A percentile compares a stretch with the other conserved stretches of the same genome.
Conservation (phyloP, 1,140 invertebrate species). For the Papilio polyxenes region DNA sequence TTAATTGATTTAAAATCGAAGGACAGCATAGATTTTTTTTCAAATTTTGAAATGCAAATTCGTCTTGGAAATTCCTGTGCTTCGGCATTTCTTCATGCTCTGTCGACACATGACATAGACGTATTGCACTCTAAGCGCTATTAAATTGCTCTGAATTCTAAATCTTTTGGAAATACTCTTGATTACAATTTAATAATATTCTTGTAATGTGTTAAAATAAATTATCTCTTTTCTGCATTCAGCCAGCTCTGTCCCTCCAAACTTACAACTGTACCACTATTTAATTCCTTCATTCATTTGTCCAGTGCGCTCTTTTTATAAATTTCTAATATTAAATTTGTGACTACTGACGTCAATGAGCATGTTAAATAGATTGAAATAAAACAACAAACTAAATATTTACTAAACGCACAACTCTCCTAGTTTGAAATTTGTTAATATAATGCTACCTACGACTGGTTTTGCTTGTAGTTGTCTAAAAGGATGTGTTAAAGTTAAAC, state of each 20-base stretch:
- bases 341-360: conserved; percentile 58
- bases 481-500: conserved; percentile 62
- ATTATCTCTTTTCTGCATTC: conserved; percentile 40
- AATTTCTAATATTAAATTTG: conserved; percentile 39
- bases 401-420: conserved; percentile 65
- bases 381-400: conserved; percentile 33
- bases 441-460: conserved; percentile 56
- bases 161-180: conserved; percentile 50
- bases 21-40: conserved; percentile 61
- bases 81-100: conserved; percentile 61
- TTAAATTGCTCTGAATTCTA: conserved; percentile 49
- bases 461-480: conserved; percentile 66
- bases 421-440: conserved; percentile 49
- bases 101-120: conserved; percentile 61
- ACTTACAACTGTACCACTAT: conserved; percentile 10
- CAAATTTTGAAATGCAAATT: conserved; percentile 65
- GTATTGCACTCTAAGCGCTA: conserved; percentile 63
- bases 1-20: conserved; percentile 62
- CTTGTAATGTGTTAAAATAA: conserved; percentile 75
- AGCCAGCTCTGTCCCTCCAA: conserved; percentile 31
- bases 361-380: conserved; percentile 49
- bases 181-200: conserved; percentile 52
- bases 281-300: conserved; percentile 40
- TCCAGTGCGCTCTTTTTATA: conserved; percentile 44
- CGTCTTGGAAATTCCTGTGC: conserved; percentile 62